Evolutionary conservation across 2,113 vertebrate species (phyloP).

Genomic region (Tor tambroides): DNA sequence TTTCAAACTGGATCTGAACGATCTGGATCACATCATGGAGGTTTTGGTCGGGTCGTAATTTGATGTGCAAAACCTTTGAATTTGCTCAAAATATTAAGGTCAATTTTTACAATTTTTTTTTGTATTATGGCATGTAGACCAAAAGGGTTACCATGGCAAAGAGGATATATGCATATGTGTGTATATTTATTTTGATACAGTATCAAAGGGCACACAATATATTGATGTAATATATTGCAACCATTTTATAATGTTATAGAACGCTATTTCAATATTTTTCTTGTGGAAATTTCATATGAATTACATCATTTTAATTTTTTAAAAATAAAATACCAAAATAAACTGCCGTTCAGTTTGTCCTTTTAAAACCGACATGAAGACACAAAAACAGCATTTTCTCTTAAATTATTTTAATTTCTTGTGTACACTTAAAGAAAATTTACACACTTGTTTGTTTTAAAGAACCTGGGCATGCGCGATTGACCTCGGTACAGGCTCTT

Average conservation of each 20-base stretch:
- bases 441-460: slow-evolving; percentile 82
- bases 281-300: background rate
- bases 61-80: background rate
- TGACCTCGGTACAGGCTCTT: slow-evolving; percentile 89
- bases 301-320: background rate
- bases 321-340: background rate
- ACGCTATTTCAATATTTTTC: background rate
- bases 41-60: slow-evolving; percentile 89
- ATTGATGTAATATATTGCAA: slow-evolving; percentile 41
- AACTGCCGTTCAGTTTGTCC: background rate
- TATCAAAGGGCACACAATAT: background rate
- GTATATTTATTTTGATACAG: slow-evolving; percentile 31
- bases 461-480: slow-evolving; percentile 90
- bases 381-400: slow-evolving; percentile 69
- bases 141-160: background rate
- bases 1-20: slow-evolving; percentile 91
- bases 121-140: background rate
- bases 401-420: slow-evolving; percentile 98
- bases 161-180: background rate
- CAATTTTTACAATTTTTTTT: background rate
- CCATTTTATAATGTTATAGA: background rate
- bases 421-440: slow-evolving; percentile 99
- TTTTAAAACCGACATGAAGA: background rate
- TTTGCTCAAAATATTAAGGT: background rate
- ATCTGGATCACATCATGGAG: slow-evolving; percentile 95